These are phyloP conservation scores for Tipula vernalis DNA, from an alignment of 2,888 invertebrate genomes.

Conservation along the genomic window DNA sequence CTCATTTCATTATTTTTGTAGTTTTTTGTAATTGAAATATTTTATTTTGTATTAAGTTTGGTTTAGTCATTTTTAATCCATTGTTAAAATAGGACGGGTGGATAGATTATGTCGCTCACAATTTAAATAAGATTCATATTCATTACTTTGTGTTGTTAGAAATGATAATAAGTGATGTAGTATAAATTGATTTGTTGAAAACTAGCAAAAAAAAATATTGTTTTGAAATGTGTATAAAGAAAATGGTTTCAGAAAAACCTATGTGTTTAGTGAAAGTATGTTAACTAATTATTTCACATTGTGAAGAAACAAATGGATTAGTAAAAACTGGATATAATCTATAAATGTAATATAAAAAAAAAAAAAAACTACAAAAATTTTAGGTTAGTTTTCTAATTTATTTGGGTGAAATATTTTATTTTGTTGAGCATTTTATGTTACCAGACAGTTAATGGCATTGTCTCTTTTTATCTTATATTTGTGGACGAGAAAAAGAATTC, in stretches of 20 bases:
- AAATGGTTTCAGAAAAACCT: background rate
- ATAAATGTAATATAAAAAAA: background rate
- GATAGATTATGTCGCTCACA: background rate
- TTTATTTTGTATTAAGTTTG: background rate
- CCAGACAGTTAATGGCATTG: background rate
- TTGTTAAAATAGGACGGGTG: background rate
- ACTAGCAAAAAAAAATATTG: background rate
- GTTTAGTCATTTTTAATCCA: background rate
- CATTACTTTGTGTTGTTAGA: background rate
- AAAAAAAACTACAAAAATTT: background rate
- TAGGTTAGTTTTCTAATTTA: background rate
- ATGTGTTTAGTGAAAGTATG: background rate
- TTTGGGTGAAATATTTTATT: background rate
- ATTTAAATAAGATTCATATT: background rate
- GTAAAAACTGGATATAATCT: background rate
- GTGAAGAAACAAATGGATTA: background rate
- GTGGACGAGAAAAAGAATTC: background rate
- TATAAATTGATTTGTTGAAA: background rate
- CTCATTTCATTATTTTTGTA: background rate
- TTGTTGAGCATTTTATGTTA: background rate
- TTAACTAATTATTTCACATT: background rate
- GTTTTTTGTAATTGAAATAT: background rate
- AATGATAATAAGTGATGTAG: background rate
- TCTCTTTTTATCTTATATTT: background rate
- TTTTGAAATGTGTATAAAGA: background rate